Base-by-base conservation (phyloP, 2,888 invertebrate species). In the Onthophagus sagittarius region DNA sequence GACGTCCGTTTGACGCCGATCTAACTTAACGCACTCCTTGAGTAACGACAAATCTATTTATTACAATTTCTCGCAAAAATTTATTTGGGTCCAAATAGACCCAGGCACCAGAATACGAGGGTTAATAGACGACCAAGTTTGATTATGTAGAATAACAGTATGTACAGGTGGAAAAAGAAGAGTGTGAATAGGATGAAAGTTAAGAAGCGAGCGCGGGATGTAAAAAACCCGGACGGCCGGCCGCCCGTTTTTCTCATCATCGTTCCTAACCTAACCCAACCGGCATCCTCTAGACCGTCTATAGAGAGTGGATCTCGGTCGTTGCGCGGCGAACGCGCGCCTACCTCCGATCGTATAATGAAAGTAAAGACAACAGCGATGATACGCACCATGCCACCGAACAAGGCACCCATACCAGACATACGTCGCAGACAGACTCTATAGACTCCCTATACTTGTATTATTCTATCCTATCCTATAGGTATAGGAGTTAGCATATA, bases 361-460 rank as follows among this genome's bases (percentile, higher is more conserved):
- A 53, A 53, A 53, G 39, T 53, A 53, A 53, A 53, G 39, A 53
- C 9, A 53, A 7, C 33, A 33, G 70, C 64, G 63, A 71, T 82
- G 63, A 75, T 79, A 80, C 84, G 72, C 62, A 71, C 69, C 32
- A 23, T 23, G 5, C 71, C 71, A 53, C 15, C 71, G 63, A 23
- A 53, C 62, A 15, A 23, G 23, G 23, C 3, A 23, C 15, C 15
- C 7, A 67, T 15, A 67, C 31, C 13, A 15, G 7, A 67, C 31
- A 23, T 5, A 67, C 67, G 67, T 67, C 31, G 32, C n/a, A 67
- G 23, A 67, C 32, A 63, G 5, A 15, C 65, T 15, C 15, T 7
- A 64, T 64, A 64, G 15, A 64, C 9, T 7, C 64, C 15, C 64
- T 15, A 64, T 15, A 64, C 11, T 64, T 15, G 4, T 23, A 64